Base-by-base conservation (phyloP, 2,888 invertebrate species). In the Hyposoter dolosus region DNA sequence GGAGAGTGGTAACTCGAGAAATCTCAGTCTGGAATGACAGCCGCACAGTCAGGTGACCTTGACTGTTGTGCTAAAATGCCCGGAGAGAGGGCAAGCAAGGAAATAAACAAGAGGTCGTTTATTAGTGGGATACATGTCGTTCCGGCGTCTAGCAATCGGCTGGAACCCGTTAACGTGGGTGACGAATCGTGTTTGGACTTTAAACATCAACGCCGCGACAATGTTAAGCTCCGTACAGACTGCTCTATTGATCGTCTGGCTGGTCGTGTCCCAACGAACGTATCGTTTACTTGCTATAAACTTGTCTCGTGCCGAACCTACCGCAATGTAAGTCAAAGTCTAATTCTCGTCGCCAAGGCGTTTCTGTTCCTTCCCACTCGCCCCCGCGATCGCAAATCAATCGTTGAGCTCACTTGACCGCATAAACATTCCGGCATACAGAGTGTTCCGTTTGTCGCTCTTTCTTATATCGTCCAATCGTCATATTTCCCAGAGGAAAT, bases 311-410 rank as follows among this genome's bases (percentile, higher is more conserved):
- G 43, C 87, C 60, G 80, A 88, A 88, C 88, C 88, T 88, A 88
- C 88, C 88, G 87, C 88, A 88, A 88, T 85, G 60, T 78, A 86
- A 88, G 79, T 65, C 84, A 88, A 87, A 86, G 84, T 88, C 88
- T 71, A 63, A 80, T 43, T 45, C 71, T 65, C 45, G 40, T 35
- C n/a, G 53, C 3, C 35, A 32, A 28, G 47, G 47, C 45, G 50
- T 76, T 45, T 65, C 63, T 63, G 5, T 53, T 47, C 40, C 40
- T 10, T 40, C 40, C 23, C 65, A 53, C 23, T 32, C 45, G 32
- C 66, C n/a, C 72, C 65, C 72, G 75, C 47, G 32, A 63, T n/a
- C 69, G 50, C 83, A 50, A 28, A 23, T 74, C 56, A 66, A 66
- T 23, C 56, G 45, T 69, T 32, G 17, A 23, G 45, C 32, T 69